Percentiles rank a stretch among this genome's conserved stretches.
Conservation (phyloP, 2,888 invertebrate genomes). For the Cosmia pyralina region DNA sequence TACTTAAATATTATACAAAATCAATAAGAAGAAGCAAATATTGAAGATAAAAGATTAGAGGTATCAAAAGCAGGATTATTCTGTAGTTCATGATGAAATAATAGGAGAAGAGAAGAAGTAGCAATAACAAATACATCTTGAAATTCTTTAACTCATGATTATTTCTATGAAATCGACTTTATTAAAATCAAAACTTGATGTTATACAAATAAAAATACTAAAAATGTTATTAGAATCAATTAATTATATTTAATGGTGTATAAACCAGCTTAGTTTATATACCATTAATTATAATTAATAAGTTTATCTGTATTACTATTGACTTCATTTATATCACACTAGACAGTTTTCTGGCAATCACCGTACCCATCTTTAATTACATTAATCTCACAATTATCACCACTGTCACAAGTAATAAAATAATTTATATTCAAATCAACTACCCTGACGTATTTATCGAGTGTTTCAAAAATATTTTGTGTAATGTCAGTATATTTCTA, state of each 20-base stretch:
- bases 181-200: neutral
- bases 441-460: neutral
- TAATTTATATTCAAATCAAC: conserved; percentile 5
- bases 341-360: conserved; percentile 6
- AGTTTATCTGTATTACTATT: neutral
- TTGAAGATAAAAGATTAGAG: neutral
- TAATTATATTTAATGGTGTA: neutral
- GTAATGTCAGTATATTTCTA: conserved; percentile 15
- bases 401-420: neutral
- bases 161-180: neutral
- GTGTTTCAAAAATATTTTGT: conserved; percentile 11
- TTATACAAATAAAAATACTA: neutral
- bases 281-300: too few relatives aligned
- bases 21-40: neutral
- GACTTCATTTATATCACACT: neutral
- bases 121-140: neutral
- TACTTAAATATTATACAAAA: conserved; percentile 10
- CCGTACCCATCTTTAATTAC: neutral
- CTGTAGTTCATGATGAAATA: neutral
- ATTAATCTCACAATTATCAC: conserved; percentile 8
- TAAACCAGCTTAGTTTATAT: neutral
- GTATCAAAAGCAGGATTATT: neutral
- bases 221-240: neutral
- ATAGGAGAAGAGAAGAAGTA: neutral
- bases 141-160: neutral